Conservation (phyloP, 2,113 vertebrate genomes). For the Scomber scombrus region DNA sequence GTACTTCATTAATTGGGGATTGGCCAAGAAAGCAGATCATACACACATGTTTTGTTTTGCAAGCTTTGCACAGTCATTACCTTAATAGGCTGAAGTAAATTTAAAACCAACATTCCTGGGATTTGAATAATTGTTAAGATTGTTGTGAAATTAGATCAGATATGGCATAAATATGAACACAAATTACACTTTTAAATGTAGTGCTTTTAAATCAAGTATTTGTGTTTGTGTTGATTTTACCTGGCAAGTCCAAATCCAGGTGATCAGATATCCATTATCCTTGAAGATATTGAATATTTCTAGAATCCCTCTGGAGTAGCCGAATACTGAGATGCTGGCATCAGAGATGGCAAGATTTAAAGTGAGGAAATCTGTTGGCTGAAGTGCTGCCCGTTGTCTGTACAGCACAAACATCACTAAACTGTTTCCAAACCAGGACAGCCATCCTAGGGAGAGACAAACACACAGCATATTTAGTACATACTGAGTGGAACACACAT, state of each 20-base stretch:
- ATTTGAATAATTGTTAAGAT: background rate
- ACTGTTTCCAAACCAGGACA: constrained; percentile 93
- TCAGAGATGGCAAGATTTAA: constrained; percentile 90
- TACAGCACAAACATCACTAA: constrained; percentile 90
- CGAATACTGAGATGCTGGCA: constrained; percentile 88
- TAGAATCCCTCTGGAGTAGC: constrained; percentile 90
- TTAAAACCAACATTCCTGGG: background rate
- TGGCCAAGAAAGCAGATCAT: constrained; percentile 32
- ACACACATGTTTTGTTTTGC: background rate
- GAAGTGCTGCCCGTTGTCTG: constrained; percentile 86
- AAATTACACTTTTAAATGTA: background rate
- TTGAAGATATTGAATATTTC: constrained; percentile 90
- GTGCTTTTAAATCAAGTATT: too few relatives aligned
- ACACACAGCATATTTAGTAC: background rate
- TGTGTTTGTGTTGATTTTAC: constrained; percentile 68
- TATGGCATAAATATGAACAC: background rate
- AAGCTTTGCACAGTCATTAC: constrained; percentile 30
- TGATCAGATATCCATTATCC: constrained; percentile 89
- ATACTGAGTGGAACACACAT: background rate
- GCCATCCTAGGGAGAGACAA: constrained; percentile 84
- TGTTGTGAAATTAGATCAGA: background rate
- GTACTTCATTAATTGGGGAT: constrained; percentile 45
- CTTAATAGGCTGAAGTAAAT: background rate
- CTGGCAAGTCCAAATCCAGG: constrained; percentile 91
- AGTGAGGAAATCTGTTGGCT: constrained; percentile 89